Conservation (phyloP, 1,140 invertebrate species). For the Leguminivora glycinivorella region DNA sequence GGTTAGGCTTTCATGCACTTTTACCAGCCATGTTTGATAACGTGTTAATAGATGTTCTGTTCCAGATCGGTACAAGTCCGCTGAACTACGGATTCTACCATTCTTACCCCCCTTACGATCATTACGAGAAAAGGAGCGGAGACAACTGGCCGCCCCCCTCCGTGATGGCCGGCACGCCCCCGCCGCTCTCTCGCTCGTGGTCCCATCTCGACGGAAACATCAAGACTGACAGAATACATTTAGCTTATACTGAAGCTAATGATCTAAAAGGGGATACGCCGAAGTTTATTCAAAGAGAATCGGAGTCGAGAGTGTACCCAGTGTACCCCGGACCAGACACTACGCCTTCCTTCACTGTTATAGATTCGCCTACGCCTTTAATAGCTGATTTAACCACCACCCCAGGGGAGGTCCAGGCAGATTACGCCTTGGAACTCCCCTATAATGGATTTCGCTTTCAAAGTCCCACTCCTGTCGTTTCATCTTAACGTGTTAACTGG, state of each 20-base stretch:
- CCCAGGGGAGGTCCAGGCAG: conserved; percentile 71
- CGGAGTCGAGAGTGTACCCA: conserved; percentile 49
- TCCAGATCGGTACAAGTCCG: conserved; percentile 78
- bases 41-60: conserved; percentile 76
- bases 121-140: conserved; percentile 67
- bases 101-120: conserved; percentile 61
- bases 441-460: conserved; percentile 73
- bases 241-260: conserved; percentile 42
- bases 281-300: conserved; percentile 19
- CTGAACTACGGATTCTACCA: conserved; percentile 75
- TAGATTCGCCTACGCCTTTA: conserved; percentile 50
- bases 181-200: conserved; percentile 41
- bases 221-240: conserved; percentile 50
- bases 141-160: conserved; percentile 47
- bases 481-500: conserved; percentile 67
- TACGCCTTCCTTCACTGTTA: conserved; percentile 40
- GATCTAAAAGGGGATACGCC: conserved; percentile 30
- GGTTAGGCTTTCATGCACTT: conserved; percentile 49
- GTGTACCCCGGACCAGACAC: conserved; percentile 44
- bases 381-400: conserved; percentile 53
- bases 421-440: conserved; percentile 72
- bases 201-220: conserved; percentile 35
- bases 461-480: conserved; percentile 73
- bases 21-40: conserved; percentile 57
- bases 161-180: conserved; percentile 37